These are phyloP conservation scores for Polia nebulosa DNA, from an alignment of 2,888 invertebrate species.

Conservation along the genomic window DNA sequence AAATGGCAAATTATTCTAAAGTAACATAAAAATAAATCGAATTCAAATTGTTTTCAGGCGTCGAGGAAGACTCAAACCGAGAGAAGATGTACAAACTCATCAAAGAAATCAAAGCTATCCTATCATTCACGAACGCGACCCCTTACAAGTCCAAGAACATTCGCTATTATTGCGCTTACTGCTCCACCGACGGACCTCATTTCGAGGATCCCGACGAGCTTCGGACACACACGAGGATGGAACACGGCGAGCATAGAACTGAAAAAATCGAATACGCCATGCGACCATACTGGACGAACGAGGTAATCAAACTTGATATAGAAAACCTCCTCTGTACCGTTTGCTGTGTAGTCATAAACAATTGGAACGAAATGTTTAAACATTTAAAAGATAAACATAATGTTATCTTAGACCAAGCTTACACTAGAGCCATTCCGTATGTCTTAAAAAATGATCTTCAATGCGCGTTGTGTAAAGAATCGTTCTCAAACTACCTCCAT, in stretches of 20 bases:
- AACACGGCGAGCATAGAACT: conserved; percentile 68
- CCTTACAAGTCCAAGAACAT: conserved; percentile 76
- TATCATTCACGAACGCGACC: conserved; percentile 78
- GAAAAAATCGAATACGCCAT: conserved; percentile 73
- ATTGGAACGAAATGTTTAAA: conserved; percentile 78
- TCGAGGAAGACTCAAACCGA: conserved; percentile 28
- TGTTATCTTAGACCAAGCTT: conserved; percentile 71
- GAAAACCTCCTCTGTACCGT: conserved; percentile 73
- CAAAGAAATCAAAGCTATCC: conserved; percentile 74
- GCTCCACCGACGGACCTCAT: conserved; percentile 64
- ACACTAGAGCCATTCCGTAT: conserved; percentile 77
- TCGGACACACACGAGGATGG: conserved; percentile 70
- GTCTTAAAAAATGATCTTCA: conserved; percentile 59
- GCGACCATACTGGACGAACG: conserved; percentile 77
- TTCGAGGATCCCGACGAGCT: conserved; percentile 75
- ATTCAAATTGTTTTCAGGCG: conserved; percentile 38
- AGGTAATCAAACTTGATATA: conserved; percentile 79
- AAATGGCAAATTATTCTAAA: neutral
- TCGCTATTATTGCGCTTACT: conserved; percentile 77
- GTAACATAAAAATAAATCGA: neutral
- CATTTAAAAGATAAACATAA: conserved; percentile 75
- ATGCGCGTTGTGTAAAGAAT: conserved; percentile 77
- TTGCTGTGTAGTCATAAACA: conserved; percentile 65
- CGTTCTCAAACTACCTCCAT: conserved; percentile 69
- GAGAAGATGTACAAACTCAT: conserved; percentile 66